These are phyloP conservation scores for Pelvicachromis taeniatus DNA, from an alignment of 2,113 vertebrate species.

Conservation along the genomic window DNA sequence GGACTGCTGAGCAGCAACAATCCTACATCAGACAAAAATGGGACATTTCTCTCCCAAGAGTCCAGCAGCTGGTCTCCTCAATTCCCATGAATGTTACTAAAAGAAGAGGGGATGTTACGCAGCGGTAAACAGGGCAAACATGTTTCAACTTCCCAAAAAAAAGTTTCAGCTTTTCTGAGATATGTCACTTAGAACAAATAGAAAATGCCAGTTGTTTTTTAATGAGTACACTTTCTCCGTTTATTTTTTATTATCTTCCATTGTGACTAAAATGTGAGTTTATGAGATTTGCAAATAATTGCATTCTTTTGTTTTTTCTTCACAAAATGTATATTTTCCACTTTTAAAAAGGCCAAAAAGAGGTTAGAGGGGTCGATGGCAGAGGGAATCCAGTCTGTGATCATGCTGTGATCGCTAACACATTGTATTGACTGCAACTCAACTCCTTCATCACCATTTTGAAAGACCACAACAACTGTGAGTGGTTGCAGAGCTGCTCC, in stretches of 20 bases:
- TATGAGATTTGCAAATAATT: neutral
- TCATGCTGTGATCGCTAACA: neutral
- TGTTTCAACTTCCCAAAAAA: neutral
- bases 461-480: fast-evolving
- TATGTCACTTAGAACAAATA: neutral
- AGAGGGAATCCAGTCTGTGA: neutral
- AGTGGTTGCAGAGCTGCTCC: neutral
- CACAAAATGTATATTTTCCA: fast-evolving
- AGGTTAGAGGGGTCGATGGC: neutral
- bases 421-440: neutral
- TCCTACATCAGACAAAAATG: neutral
- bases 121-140: neutral
- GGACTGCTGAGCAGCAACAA: neutral
- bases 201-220: no score
- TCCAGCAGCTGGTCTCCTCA: neutral
- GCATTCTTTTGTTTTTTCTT: neutral
- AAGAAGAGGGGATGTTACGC: neutral
- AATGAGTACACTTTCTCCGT: no score
- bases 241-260: no score
- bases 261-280: neutral
- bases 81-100: neutral
- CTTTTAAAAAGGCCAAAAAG: neutral
- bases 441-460: neutral
- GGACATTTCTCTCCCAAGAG: neutral
- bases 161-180: neutral